Conservation (phyloP, 2,113 vertebrate genomes). For the Plestiodon gilberti region DNA sequence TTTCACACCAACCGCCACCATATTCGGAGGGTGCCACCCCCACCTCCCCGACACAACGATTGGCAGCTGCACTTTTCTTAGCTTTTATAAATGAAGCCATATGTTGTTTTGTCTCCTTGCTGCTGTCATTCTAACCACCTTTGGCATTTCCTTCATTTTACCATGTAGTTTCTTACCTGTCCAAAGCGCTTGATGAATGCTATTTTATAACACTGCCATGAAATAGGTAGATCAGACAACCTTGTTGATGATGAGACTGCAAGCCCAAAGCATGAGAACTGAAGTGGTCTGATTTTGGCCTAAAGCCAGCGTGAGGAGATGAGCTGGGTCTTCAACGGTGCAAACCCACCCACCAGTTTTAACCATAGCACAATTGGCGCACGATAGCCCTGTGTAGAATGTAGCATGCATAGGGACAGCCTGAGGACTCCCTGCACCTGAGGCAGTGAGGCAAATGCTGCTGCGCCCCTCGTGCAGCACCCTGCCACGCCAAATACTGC, state of each 20-base stretch:
- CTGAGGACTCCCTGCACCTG: no score
- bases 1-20: not conserved
- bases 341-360: not conserved
- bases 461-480: no score
- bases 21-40: not conserved
- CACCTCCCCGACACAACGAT: not conserved
- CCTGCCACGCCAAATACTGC: no score
- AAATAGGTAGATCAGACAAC: not conserved
- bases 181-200: not conserved
- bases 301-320: not conserved
- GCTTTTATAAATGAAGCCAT: conserved; percentile 50
- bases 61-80: conserved; percentile 54
- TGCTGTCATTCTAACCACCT: not conserved
- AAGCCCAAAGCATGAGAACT: not conserved
- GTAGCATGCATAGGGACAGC: no score
- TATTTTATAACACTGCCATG: not conserved
- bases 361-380: no score
- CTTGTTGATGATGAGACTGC: not conserved
- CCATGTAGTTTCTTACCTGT: not conserved
- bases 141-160: no score
- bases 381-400: no score
- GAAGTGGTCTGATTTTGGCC: not conserved
- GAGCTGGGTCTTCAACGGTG: not conserved
- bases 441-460: no score
- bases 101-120: conserved; percentile 6